Conservation (phyloP, 2,113 vertebrate genomes). For the Chaenocephalus aceratus region DNA sequence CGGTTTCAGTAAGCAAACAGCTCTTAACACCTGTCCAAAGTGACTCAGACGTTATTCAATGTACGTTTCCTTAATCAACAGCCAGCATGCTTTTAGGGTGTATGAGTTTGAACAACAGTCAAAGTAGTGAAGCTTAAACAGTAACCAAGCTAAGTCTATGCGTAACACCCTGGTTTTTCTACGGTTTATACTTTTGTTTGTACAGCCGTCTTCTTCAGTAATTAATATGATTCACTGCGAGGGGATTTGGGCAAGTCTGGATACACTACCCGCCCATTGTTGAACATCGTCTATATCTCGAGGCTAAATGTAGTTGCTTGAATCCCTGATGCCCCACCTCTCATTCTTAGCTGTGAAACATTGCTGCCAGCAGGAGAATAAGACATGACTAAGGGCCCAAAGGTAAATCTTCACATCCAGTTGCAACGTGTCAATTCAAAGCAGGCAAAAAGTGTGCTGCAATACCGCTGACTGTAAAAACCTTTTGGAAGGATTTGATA, state of each 20-base stretch:
- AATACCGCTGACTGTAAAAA: slow-evolving; percentile 34
- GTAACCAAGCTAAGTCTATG: not conserved
- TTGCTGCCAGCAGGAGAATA: slow-evolving; percentile 61
- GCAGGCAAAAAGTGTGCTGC: slow-evolving; percentile 22
- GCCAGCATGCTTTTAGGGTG: not conserved
- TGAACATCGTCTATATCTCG: slow-evolving; percentile 64
- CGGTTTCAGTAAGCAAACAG: slow-evolving; percentile 45
- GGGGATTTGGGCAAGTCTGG: slow-evolving; percentile 27
- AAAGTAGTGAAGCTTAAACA: not conserved
- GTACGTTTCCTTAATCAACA: slow-evolving; percentile 49
- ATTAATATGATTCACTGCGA: slow-evolving; percentile 58
- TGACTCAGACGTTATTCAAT: slow-evolving; percentile 59
- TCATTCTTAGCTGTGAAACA: slow-evolving; percentile 68
- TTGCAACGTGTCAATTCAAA: slow-evolving; percentile 59
- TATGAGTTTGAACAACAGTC: slow-evolving; percentile 17
- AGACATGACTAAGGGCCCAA: slow-evolving; percentile 66
- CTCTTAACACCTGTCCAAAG: slow-evolving; percentile 34
- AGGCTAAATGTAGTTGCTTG: slow-evolving; percentile 47
- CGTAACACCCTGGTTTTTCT: not conserved
- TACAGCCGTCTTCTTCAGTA: slow-evolving; percentile 20
- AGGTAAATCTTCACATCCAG: slow-evolving; percentile 64
- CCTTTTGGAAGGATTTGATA: slow-evolving; percentile 30
- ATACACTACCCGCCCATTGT: slow-evolving; percentile 48
- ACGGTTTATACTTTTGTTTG: slow-evolving; percentile 3
- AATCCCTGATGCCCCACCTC: slow-evolving; percentile 63